Percentiles rank a stretch among this genome's conserved stretches.
Evolutionary conservation across 2,888 invertebrate genomes (phyloP).

Genomic region (Athripsodes cinereus): DNA sequence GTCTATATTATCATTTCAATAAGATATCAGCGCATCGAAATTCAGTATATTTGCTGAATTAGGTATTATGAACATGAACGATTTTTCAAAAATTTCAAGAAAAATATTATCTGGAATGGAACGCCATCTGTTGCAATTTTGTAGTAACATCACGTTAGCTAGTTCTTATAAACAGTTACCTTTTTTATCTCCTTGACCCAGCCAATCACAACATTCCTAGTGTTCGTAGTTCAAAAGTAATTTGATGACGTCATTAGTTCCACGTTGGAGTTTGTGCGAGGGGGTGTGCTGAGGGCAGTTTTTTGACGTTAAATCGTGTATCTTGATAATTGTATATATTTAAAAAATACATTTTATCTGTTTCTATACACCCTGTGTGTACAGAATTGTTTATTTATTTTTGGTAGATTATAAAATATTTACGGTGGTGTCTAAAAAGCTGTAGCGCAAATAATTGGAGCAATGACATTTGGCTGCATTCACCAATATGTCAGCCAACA

Average conservation of each 20-base stretch:
- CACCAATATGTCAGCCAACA: conserved; percentile 24
- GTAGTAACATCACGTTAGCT: neutral
- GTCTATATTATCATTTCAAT: too few relatives aligned
- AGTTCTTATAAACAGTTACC: neutral
- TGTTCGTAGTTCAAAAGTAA: conserved; percentile 22
- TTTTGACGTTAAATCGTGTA: neutral
- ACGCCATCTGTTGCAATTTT: neutral
- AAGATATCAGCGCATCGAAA: too few relatives aligned
- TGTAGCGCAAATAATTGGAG: neutral
- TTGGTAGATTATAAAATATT: too few relatives aligned
- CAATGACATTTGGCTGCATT: conserved; percentile 24
- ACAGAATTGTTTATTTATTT: too few relatives aligned
- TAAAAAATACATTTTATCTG: too few relatives aligned
- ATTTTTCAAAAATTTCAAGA: neutral
- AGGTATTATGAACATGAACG: neutral
- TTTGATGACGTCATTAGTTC: conserved; percentile 58
- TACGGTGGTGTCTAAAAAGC: too few relatives aligned
- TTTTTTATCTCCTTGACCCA: neutral
- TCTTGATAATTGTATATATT: neutral
- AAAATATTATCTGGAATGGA: neutral
- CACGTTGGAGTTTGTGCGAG: conserved; percentile 55
- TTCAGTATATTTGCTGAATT: too few relatives aligned
- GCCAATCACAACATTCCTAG: neutral
- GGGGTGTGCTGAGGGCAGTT: neutral
- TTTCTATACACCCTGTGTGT: too few relatives aligned